These are phyloP conservation scores for Conger conger DNA, from an alignment of 2,113 vertebrate species.

Conservation along the genomic window DNA sequence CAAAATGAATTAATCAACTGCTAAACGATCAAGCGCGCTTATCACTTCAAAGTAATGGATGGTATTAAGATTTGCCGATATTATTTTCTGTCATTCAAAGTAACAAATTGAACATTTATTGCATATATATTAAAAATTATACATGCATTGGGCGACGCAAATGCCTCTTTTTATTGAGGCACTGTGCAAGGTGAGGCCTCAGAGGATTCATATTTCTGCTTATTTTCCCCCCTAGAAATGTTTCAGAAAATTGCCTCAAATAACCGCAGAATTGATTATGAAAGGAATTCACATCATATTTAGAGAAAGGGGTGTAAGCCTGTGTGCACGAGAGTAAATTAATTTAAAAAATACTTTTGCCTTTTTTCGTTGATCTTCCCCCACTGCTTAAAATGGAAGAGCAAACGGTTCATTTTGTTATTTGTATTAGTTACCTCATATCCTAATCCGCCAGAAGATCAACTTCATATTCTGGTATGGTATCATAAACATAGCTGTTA, in stretches of 20 bases:
- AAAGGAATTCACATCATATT: conserved; percentile 76
- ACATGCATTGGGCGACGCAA: conserved; percentile 87
- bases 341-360: background rate
- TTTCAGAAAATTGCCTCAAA: conserved; percentile 81
- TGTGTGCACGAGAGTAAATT: background rate
- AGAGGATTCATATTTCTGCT: conserved; percentile 77
- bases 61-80: conserved; percentile 95
- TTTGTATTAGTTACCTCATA: conserved; percentile 71
- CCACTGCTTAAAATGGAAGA: conserved; percentile 21
- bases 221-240: conserved; percentile 78
- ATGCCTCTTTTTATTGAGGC: conserved; percentile 90
- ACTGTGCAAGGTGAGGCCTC: conserved; percentile 94
- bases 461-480: conserved; percentile 83
- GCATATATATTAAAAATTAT: conserved; percentile 99
- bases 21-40: conserved; percentile 80
- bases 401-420: conserved; percentile 60
- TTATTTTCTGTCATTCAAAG: conserved; percentile 99
- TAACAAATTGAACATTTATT: conserved; percentile 99
- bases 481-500: conserved; percentile 93
- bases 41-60: conserved; percentile 95
- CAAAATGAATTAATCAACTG: conserved; percentile 97
- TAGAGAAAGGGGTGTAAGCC: conserved; percentile 46
- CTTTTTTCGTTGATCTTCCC: background rate
- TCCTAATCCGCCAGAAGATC: conserved; percentile 82
- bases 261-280: conserved; percentile 80